phyloP scores from a whole-genome alignment of 2,888 invertebrate species.

The Tuta absoluta region DNA sequence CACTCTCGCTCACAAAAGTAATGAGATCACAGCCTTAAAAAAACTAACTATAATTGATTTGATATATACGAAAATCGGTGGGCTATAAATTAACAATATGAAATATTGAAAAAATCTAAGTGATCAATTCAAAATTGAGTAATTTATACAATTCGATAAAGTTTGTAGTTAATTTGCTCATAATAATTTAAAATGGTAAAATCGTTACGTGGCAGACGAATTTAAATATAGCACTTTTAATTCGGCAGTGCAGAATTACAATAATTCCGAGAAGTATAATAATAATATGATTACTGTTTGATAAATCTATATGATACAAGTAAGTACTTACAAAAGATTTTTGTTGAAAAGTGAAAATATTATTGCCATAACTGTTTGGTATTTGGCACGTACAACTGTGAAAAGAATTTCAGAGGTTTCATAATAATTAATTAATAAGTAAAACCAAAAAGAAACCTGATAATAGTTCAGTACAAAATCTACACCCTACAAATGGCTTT shows the following conservation, averaged over 20 bases:
- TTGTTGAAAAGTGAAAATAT: conserved; percentile 13
- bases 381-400: conserved; percentile 31
- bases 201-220: background rate
- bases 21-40: conserved; percentile 29
- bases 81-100: background rate
- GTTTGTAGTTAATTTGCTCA: background rate
- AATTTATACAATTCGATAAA: background rate
- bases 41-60: conserved; percentile 7
- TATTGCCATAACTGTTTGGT: conserved; percentile 27
- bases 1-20: background rate
- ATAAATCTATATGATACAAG: conserved; percentile 1
- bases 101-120: background rate
- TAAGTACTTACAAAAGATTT: background rate
- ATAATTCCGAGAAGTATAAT: background rate
- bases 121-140: background rate
- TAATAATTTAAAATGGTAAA: background rate
- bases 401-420: conserved; percentile 17
- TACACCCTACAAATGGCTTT: conserved; percentile 26
- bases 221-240: conserved; percentile 5
- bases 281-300: background rate
- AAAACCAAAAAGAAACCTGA: background rate
- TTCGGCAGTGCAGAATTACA: conserved; percentile 9
- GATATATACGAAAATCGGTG: background rate
- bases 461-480: conserved; percentile 21
- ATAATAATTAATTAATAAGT: conserved; percentile 5